phyloP scores from a whole-genome alignment of 2,113 vertebrate genomes.

The Sinocyclocheilus anophthalmus region DNA sequence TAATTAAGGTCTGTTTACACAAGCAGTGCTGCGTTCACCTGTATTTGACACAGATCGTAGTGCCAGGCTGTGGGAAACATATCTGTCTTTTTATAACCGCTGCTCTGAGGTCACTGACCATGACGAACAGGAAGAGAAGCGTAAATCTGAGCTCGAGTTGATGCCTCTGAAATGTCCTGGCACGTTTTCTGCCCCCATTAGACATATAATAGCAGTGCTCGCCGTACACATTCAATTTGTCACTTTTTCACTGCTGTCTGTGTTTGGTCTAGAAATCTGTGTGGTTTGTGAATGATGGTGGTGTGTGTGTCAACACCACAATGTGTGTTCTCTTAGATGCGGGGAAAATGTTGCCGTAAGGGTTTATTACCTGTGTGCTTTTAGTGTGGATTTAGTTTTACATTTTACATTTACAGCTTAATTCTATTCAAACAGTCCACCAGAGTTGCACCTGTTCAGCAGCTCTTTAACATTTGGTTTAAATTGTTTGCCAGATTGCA shows the following conservation, averaged over 20 bases:
- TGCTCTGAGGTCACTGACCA: conserved; percentile 57
- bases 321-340: not conserved
- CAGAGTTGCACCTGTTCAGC: not conserved
- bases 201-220: conserved; percentile 56
- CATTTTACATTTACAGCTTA: not conserved
- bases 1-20: not conserved
- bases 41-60: conserved; percentile 29
- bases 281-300: conserved; percentile 25
- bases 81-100: conserved; percentile 57
- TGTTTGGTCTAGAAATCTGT: conserved; percentile 53
- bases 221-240: conserved; percentile 57
- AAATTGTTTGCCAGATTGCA: not conserved
- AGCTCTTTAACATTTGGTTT: not conserved
- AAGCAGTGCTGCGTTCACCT: not conserved
- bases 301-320: too few relatives aligned
- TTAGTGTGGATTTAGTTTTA: not conserved
- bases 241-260: conserved; percentile 56
- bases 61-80: conserved; percentile 50
- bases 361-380: not conserved
- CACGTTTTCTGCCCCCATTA: conserved; percentile 59
- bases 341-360: not conserved
- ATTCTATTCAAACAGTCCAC: not conserved
- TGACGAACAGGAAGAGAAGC: conserved; percentile 53
- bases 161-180: conserved; percentile 55
- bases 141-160: conserved; percentile 54